Base-by-base conservation (phyloP, 2,113 vertebrate species). In the Chitala chitala region DNA sequence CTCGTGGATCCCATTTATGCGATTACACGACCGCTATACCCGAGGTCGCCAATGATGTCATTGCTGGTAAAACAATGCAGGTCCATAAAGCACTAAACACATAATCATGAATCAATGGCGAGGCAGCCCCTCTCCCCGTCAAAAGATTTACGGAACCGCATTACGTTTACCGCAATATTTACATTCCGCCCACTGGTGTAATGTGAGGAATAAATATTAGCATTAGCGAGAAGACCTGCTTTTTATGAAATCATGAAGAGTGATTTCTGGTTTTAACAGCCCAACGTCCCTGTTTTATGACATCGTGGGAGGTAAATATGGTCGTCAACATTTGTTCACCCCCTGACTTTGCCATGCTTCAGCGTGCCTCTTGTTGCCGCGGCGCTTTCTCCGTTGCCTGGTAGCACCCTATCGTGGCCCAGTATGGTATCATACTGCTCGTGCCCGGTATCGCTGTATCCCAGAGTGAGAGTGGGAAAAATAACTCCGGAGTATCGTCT, bases 31-130 rank as follows among this genome's bases (percentile, higher is more conserved):
- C 68, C 80, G 79, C 77, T 88, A 83, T 84, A 78, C 75, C 72
- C 85, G 85, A 87, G 88, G 83, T 82, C 80, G 86, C 85, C 81
- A 83, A 89, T 91, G 90, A 92, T 89, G 89, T 90, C 90, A 90
- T 81, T 72, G 73, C 82, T 84, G 82, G 81, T 89, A 87, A 88
- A 89, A 84, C 84, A 85, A 87, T 90, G 86, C 86, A 85, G 78
- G 84, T 85, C 87, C 85, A 89, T 89, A 89, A 88, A 86, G 84
- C 81, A 64, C 48, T 55, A 78, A 56, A 79, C 78, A 81, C 84
- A 77, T 83, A 36, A 83, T 82, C 84, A 77, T 89, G 86, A 85
- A 88, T 88, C 87, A 86, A 80, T 83, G 75, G 78, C 77, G 87
- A 87, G 88, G 88, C 87, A 82, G 84, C 84, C 80, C 66, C 71